Evolutionary conservation across 2,797 vertebrate species (phyloP), one percentile per base, ranked within the genome.

Genomic region (Cynopterus sphinx): DNA sequence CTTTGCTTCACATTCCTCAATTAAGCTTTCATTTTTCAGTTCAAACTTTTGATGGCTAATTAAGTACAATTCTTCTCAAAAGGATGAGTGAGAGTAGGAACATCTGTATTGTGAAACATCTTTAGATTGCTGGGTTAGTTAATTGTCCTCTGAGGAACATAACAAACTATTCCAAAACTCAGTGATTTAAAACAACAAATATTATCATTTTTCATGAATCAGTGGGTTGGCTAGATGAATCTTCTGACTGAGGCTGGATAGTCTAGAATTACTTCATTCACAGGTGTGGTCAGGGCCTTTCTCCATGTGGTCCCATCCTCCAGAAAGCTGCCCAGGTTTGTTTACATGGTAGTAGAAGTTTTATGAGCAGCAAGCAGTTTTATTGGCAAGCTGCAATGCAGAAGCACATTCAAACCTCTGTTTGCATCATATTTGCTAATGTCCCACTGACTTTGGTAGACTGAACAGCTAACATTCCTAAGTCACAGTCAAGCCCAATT

Each of bases 41-140:
- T 59, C 71, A 81, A 91, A 59, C 24, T 22, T 46, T 90, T 73
- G 71, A 46, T 78, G 41, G 11, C 8, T 57, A 33, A 89, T 63
- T 51, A 71, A 92, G 68, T 41, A 41, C 46, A 96, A 77, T 65
- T 61, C 19, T 22, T 79, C 41, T 63, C 87, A 16, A 81, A 89
- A 88, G 39, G 79, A 9, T 63, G 13, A 22, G 15, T 68, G 43
- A n/a, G 46, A 91, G 33, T 92, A 87, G 75, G 43, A 77, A 43
- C 59, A 59, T 22, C 16, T 87, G 26, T 87, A 70, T 53, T 83
- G 43, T 90, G 65, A 79, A 95, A 90, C 22, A 83, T 57, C 16
- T 74, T 95, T 57, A 91, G 73, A 79, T 31, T 49, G 24, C 74
- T n/a, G 68, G 36, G n/a, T 65, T 96, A 81, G 75, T 90, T 96